Evolutionary conservation across 2,113 vertebrate species (phyloP).

Genomic region (Sphyrna mokarran): DNA sequence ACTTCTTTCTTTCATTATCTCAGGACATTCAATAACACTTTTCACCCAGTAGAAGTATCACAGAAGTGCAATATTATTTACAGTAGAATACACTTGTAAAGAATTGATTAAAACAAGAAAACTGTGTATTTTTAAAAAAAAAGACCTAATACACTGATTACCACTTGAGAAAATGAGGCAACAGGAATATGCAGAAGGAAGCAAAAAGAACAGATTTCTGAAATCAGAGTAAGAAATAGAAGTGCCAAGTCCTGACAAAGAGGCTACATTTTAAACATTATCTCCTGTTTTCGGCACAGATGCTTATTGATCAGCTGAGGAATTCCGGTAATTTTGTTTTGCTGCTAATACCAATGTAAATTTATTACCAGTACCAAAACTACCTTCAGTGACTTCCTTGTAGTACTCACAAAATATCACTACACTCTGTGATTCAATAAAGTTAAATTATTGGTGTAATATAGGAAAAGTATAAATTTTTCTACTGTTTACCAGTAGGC

Average conservation of each 20-base stretch:
- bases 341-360: neutral
- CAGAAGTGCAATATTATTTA: neutral
- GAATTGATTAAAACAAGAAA: neutral
- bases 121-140: neutral
- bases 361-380: neutral
- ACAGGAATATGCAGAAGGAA: neutral
- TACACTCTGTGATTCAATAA: neutral
- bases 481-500: neutral
- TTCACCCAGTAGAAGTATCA: neutral
- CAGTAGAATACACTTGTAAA: neutral
- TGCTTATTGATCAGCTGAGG: neutral
- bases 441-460: neutral
- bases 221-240: neutral
- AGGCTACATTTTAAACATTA: neutral
- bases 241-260: neutral
- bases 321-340: neutral
- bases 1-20: neutral
- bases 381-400: neutral
- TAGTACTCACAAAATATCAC: conserved; percentile 1
- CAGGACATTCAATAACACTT: neutral
- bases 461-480: neutral
- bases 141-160: too few relatives aligned
- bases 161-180: neutral
- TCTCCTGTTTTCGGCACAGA: neutral
- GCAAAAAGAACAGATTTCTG: neutral